phyloP scores from a whole-genome alignment of 2,888 invertebrate genomes.

The Junonia oenone region DNA sequence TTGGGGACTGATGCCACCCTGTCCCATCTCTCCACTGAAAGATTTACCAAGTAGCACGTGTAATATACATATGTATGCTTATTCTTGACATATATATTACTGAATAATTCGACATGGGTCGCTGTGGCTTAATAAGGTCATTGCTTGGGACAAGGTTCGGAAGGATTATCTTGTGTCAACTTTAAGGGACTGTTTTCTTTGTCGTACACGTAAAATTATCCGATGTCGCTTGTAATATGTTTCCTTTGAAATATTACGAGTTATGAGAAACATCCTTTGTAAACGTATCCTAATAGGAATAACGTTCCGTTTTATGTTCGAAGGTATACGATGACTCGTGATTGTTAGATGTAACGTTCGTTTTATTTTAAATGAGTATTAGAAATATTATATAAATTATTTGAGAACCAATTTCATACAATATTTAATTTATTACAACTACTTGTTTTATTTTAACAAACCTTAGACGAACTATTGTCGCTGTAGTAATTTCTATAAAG shows the following conservation, averaged over 20 bases:
- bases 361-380: no score
- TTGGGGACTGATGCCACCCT: constrained; percentile 52
- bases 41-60: constrained; percentile 72
- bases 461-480: no score
- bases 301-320: not conserved
- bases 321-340: not conserved
- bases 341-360: no score
- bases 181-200: constrained; percentile 29
- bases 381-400: no score
- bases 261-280: not conserved
- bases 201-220: constrained; percentile 2
- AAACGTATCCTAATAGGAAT: not conserved
- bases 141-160: constrained; percentile 54
- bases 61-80: constrained; percentile 54
- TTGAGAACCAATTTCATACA: no score
- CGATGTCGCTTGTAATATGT: constrained; percentile 2
- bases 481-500: no score
- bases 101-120: constrained; percentile 39
- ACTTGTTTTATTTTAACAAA: no score
- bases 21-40: constrained; percentile 71
- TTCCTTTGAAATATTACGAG: constrained; percentile 3
- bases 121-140: constrained; percentile 54
- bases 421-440: no score
- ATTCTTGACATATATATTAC: constrained; percentile 40
- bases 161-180: constrained; percentile 54